These are phyloP conservation scores for Danionella dracula DNA, from an alignment of 2,797 vertebrate genomes.

Conservation along the genomic window DNA sequence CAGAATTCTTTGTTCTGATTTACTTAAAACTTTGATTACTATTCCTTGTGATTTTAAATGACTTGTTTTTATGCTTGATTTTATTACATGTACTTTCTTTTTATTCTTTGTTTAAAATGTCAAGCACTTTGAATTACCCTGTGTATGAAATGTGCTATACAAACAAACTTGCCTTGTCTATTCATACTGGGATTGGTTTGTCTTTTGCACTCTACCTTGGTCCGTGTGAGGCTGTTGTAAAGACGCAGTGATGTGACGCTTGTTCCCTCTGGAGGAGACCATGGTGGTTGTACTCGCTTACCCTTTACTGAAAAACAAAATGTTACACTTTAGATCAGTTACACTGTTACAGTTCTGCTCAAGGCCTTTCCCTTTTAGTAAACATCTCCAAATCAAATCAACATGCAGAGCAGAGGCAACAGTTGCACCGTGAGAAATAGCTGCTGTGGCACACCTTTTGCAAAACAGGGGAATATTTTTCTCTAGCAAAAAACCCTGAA, in stretches of 20 bases:
- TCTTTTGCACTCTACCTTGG: slow-evolving; percentile 83
- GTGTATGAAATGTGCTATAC: too few relatives aligned
- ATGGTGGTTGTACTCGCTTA: slow-evolving; percentile 79
- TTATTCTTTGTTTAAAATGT: too few relatives aligned
- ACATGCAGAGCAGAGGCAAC: neutral
- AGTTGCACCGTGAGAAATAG: neutral
- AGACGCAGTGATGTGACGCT: slow-evolving; percentile 75
- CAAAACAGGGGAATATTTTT: too few relatives aligned
- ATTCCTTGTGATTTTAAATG: too few relatives aligned
- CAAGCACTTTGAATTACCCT: too few relatives aligned
- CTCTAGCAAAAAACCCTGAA: too few relatives aligned
- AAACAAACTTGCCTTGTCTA: too few relatives aligned
- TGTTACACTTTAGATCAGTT: neutral
- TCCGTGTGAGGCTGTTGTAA: slow-evolving; percentile 94
- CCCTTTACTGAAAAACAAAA: slow-evolving; percentile 68
- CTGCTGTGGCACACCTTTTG: neutral
- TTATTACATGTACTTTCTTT: too few relatives aligned
- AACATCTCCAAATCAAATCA: neutral
- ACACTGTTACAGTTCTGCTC: neutral
- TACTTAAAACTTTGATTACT: too few relatives aligned
- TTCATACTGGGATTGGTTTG: too few relatives aligned
- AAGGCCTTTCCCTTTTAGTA: neutral
- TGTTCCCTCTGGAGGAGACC: slow-evolving; percentile 78
- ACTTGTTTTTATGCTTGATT: too few relatives aligned
- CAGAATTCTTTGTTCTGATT: too few relatives aligned